These are phyloP conservation scores for Dipodomys spectabilis DNA, from an alignment of 2,113 vertebrate genomes.

Conservation along the genomic window DNA sequence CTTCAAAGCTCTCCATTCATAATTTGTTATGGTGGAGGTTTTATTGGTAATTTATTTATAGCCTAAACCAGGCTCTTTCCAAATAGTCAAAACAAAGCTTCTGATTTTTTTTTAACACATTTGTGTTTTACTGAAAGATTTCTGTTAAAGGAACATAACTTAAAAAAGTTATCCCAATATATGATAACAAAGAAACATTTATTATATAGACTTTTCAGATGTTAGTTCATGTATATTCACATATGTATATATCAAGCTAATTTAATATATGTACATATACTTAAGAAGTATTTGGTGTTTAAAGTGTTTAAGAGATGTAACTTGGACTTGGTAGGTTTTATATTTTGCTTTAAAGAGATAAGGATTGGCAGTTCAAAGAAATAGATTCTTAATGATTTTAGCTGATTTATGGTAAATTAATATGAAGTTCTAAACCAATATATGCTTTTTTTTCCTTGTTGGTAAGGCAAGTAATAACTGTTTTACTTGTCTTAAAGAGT, in stretches of 20 bases:
- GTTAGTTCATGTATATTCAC: not conserved
- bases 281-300: not conserved
- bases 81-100: not conserved
- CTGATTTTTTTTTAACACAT: slow-evolving; percentile 47
- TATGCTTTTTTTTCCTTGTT: not conserved
- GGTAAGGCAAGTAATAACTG: not conserved
- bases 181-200: not conserved
- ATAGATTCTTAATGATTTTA: slow-evolving; percentile 48
- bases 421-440: not conserved
- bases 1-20: slow-evolving; percentile 1
- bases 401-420: slow-evolving; percentile 38
- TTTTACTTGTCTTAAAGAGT: not conserved
- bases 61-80: not conserved
- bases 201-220: slow-evolving; percentile 36
- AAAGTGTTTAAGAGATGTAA: not conserved
- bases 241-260: not conserved
- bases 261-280: not conserved
- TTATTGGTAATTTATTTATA: not conserved
- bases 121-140: slow-evolving; percentile 53
- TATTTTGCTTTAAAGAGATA: slow-evolving; percentile 29
- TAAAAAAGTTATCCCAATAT: not conserved
- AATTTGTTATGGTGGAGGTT: not conserved
- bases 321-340: not conserved
- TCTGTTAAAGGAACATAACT: not conserved
- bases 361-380: not conserved